These are phyloP conservation scores for Fragum fragum DNA, from an alignment of 2,888 invertebrate species.

Conservation along the genomic window DNA sequence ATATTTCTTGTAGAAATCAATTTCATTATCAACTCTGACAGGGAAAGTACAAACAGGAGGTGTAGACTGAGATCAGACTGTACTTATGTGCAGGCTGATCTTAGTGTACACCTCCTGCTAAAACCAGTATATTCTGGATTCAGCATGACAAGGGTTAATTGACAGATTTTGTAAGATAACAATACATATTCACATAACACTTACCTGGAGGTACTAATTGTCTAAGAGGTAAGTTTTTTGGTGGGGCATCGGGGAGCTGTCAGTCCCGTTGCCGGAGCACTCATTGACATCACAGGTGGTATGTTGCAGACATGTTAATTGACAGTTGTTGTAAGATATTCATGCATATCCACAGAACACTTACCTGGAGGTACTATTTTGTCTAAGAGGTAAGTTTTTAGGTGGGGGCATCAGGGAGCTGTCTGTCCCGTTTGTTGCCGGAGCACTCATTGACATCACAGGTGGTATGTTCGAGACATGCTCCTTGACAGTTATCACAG, in stretches of 20 bases:
- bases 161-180: slow-evolving; percentile 39
- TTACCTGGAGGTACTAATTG: slow-evolving; percentile 62
- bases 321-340: slow-evolving; percentile 37
- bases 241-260: background rate
- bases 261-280: background rate
- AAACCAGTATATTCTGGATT: no score
- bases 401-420: slow-evolving; percentile 76
- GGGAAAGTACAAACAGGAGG: no score
- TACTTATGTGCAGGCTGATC: no score
- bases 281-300: no score
- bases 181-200: no score
- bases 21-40: no score
- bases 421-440: slow-evolving; percentile 43
- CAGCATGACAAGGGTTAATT: no score
- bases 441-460: slow-evolving; percentile 56
- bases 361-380: slow-evolving; percentile 61
- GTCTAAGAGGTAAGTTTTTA: slow-evolving; percentile 60
- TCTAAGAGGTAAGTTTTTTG: slow-evolving; percentile 51
- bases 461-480: slow-evolving; percentile 23
- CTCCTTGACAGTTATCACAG: slow-evolving; percentile 23
- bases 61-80: no score
- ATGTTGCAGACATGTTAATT: background rate
- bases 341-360: no score
- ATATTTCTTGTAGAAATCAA: no score
- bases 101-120: no score